Percentiles rank a stretch among this genome's conserved stretches.
These are phyloP conservation scores for Platyscapa corneri DNA, from an alignment of 1,140 invertebrate genomes.

Conservation along the genomic window DNA sequence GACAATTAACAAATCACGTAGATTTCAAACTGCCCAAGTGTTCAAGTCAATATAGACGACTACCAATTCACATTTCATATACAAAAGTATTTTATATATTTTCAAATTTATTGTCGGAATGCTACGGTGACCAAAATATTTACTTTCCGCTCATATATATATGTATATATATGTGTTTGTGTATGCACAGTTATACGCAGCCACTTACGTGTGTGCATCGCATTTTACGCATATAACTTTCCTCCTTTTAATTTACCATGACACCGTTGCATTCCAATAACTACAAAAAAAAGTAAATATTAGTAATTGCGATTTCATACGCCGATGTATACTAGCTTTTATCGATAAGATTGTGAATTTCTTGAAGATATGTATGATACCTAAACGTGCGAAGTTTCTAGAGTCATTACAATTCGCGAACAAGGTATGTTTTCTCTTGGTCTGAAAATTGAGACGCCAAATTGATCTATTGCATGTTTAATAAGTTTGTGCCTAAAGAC, in stretches of 20 bases:
- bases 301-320: constrained; percentile 49
- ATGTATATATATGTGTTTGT: too few relatives aligned
- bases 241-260: not conserved
- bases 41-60: constrained; percentile 58
- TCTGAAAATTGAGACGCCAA: too few relatives aligned
- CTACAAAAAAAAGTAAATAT: constrained; percentile 14
- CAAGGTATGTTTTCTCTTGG: constrained; percentile 19
- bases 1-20: constrained; percentile 1
- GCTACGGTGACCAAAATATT: not conserved
- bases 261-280: constrained; percentile 52
- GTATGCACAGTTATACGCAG: too few relatives aligned
- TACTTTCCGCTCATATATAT: not conserved
- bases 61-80: constrained; percentile 34
- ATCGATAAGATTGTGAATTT: constrained; percentile 51
- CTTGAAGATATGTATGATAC: constrained; percentile 55
- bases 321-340: constrained; percentile 41
- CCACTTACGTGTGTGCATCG: not conserved
- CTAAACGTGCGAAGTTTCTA: not conserved
- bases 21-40: constrained; percentile 64
- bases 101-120: constrained; percentile 43
- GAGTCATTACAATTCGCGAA: constrained; percentile 20
- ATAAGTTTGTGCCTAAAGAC: constrained; percentile 25
- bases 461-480: not conserved
- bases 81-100: constrained; percentile 23
- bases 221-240: not conserved